Base-by-base conservation (phyloP, 1,140 invertebrate genomes). In the Oscheius sp. region DNA sequence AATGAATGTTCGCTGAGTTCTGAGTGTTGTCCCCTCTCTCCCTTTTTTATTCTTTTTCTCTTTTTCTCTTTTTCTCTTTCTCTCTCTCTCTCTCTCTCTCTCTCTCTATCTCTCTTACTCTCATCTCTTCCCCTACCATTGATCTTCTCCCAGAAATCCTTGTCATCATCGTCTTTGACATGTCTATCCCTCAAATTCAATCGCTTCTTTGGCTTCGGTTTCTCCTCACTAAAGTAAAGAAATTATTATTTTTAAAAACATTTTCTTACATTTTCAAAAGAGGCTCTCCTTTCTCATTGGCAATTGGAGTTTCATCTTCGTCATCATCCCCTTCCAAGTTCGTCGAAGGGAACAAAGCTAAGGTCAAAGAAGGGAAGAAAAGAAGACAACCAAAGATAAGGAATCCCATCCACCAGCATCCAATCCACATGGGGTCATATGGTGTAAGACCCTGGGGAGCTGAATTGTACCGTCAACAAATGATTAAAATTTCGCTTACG, bases 331-430 rank as follows among this genome's bases (percentile, higher is more conserved):
- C 71, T 42, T 70, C 46, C 15, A 71, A 42, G 36, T 67, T 23
- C 18, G 63, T 58, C 13, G 73, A 65, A 32, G 77, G 77, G 66
- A 78, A 78, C 23, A 61, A 63, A 45, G 62, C 75, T 2, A 78
- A 64, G 36, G 32, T 58, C 3, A 78, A 10, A 2, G 78, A 78
- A 4, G 78, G 74, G 29, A 75, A 58, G 63, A 76, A 79, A 26
- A 79, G 68, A 38, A 77, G 49, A 13, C 46, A 46, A 31, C 78
- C 71, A 55, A 79, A 77, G 13, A 79, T 67, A 3, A 79, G 36
- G 52, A 80, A 79, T 61, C 78, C 78, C 2, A 79, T 46, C 78
- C 78, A 79, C 78, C 78, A 79, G 46, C 73, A 75, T 1, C 78
- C 78, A 38, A 79, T 79, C 78, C 78, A 79, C 73, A 74, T 79